Evolutionary conservation across 2,888 invertebrate genomes (phyloP).

Genomic region (Taenaris catops): DNA sequence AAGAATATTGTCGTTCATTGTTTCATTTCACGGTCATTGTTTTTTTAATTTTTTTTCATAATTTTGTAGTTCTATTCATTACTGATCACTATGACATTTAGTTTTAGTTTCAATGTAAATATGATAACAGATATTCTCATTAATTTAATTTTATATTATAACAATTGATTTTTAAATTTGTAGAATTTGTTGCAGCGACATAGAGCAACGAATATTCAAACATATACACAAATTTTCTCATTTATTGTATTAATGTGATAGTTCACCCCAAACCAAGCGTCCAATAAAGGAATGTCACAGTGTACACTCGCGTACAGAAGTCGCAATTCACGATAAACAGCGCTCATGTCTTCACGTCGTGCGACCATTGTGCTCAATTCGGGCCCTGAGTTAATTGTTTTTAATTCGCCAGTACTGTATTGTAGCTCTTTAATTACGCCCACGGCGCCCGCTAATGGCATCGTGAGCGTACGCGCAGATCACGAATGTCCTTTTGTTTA

Average conservation of each 20-base stretch:
- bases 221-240: too few relatives aligned
- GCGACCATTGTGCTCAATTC: constrained; percentile 70
- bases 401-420: constrained; percentile 68
- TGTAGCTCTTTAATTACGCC: constrained; percentile 77
- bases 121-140: too few relatives aligned
- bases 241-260: too few relatives aligned
- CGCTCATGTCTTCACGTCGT: constrained; percentile 42
- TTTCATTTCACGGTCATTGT: constrained; percentile 28
- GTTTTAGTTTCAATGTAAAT: too few relatives aligned
- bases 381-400: constrained; percentile 71
- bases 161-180: too few relatives aligned
- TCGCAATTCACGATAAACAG: constrained; percentile 30
- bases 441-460: constrained; percentile 64
- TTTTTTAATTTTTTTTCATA: constrained; percentile 18
- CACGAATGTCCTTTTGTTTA: constrained; percentile 52
- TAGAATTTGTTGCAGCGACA: too few relatives aligned
- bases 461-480: constrained; percentile 54
- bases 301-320: constrained; percentile 28
- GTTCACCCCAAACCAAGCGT: not conserved
- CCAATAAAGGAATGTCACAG: constrained; percentile 4
- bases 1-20: too few relatives aligned
- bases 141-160: too few relatives aligned
- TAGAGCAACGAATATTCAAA: too few relatives aligned
- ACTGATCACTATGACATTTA: too few relatives aligned
- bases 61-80: too few relatives aligned